A percentile compares a stretch with the other conserved stretches of the same genome.
Evolutionary conservation across 2,888 invertebrate species (phyloP).

Genomic region (Bombyx huttoni): DNA sequence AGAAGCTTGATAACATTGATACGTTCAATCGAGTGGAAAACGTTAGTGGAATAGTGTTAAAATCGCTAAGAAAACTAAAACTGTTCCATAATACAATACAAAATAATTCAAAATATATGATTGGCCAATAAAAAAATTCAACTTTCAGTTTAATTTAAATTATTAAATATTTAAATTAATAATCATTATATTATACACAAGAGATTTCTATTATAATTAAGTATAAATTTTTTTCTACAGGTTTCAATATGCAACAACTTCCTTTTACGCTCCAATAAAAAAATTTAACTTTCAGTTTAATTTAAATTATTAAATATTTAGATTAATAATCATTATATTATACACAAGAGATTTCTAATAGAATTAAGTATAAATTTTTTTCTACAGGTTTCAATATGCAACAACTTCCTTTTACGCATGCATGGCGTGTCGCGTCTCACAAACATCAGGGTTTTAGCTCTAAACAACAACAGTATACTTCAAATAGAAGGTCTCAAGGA

Average conservation of each 20-base stretch:
- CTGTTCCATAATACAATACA: background rate
- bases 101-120: too few relatives aligned
- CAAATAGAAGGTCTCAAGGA: constrained; percentile 93
- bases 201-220: background rate
- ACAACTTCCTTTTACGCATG: constrained; percentile 90
- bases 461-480: constrained; percentile 90
- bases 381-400: constrained; percentile 85
- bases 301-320: too few relatives aligned
- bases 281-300: too few relatives aligned
- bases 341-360: background rate
- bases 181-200: too few relatives aligned
- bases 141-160: too few relatives aligned
- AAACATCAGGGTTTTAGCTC: constrained; percentile 83
- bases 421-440: constrained; percentile 86
- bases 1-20: constrained; percentile 89
- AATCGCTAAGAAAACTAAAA: background rate
- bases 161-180: too few relatives aligned
- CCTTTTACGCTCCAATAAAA: constrained; percentile 81
- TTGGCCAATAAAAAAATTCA: too few relatives aligned
- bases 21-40: constrained; percentile 83
- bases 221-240: constrained; percentile 59
- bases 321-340: too few relatives aligned
- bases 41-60: constrained; percentile 54
- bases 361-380: constrained; percentile 2
- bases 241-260: constrained; percentile 89